phyloP scores from a whole-genome alignment of 2,888 invertebrate genomes.

The Tholera decimalis region DNA sequence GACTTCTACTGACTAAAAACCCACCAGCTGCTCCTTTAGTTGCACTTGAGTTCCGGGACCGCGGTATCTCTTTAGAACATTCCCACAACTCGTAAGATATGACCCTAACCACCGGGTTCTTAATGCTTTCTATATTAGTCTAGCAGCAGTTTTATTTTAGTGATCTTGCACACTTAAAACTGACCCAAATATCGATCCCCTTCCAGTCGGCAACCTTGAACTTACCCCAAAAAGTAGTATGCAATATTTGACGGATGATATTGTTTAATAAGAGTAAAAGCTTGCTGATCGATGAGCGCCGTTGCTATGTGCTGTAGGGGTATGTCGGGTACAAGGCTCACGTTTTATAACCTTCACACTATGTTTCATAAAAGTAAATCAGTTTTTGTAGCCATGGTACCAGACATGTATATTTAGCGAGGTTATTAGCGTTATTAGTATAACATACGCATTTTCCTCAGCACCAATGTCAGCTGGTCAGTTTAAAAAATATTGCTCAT shows the following conservation, averaged over 20 bases:
- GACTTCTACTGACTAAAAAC: too few species aligned
- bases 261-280: constrained; percentile 18
- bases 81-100: too few species aligned
- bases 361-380: not conserved
- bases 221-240: constrained; percentile 21
- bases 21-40: too few species aligned
- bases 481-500: too few species aligned
- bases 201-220: constrained; percentile 32
- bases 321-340: not conserved
- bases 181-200: constrained; percentile 16
- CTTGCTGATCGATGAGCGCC: constrained; percentile 11
- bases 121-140: too few species aligned
- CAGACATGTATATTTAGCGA: not conserved
- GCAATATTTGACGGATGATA: constrained; percentile 30
- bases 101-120: too few species aligned
- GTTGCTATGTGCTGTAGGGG: not conserved
- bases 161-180: constrained; percentile 22
- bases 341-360: constrained; percentile 1
- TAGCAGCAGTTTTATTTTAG: constrained; percentile 11
- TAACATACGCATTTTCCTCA: not conserved
- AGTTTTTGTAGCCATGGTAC: not conserved
- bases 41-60: too few species aligned
- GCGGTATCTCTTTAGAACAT: too few species aligned
- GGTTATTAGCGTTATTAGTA: not conserved
- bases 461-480: too few species aligned